Percentiles rank a stretch among this genome's conserved stretches.
phyloP scores from a whole-genome alignment of 2,797 vertebrate genomes.

The Bradypodion ventrale region DNA sequence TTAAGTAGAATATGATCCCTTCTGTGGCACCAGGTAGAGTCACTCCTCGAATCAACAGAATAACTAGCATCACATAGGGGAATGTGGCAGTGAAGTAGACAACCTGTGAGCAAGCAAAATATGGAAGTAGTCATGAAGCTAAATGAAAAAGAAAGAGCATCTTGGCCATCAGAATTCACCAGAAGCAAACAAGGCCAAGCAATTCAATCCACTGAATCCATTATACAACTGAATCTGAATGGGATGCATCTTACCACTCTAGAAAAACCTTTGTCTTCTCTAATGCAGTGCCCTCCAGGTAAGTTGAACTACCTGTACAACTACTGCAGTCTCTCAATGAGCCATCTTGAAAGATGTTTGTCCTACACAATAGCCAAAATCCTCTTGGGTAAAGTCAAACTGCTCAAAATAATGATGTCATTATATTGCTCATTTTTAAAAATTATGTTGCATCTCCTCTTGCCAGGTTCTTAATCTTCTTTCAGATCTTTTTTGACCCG shows the following conservation, averaged over 20 bases:
- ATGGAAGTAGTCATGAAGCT: background rate
- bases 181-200: background rate
- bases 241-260: background rate
- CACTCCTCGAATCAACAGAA: conserved; percentile 88
- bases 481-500: no score
- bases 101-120: conserved; percentile 73
- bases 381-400: no score
- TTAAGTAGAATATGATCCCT: conserved; percentile 87
- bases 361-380: no score
- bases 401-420: no score
- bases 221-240: background rate
- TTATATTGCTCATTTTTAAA: no score
- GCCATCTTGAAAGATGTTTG: no score
- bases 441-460: no score
- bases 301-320: background rate
- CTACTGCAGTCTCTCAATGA: no score
- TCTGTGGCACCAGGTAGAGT: conserved; percentile 84
- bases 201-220: background rate
- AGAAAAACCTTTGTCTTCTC: background rate
- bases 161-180: background rate
- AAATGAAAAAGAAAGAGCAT: background rate
- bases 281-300: background rate
- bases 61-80: conserved; percentile 87
- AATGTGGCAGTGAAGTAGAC: conserved; percentile 94
- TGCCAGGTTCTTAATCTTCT: no score